Base-by-base conservation (phyloP, 2,888 invertebrate genomes). In the Leucania comma region DNA sequence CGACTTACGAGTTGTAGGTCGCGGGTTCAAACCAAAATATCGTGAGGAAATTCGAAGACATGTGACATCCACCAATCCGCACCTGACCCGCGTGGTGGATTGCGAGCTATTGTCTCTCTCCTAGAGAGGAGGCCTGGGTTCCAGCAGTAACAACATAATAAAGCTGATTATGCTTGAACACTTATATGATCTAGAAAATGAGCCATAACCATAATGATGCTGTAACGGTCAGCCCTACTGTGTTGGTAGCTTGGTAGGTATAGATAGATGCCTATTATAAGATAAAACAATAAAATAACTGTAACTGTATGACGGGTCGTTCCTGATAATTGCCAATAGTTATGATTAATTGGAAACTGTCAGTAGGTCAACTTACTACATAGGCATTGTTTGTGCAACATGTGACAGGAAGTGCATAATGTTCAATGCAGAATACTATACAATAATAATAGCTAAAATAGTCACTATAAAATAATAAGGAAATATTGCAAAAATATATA, bases 331-430 rank as follows among this genome's bases (percentile, higher is more conserved):
- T 14, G 4, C 53, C 29, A 29, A 26, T 14, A 32, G 5, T 1
- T 26, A 10, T 61, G 22, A 54, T 56, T 72, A 72, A 62, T 46
- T 29, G 1, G 2, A 29, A 71, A 48, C 22, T 54, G 32, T 5
- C 1, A 62, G 61, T 22, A n/a, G 2, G 12, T 17, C 32, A 14
- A 32, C 22, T 70, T 17, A 24, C 14, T 3, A 38, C 9, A 22
- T 9, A 12, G 12, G 20, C 24, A 24, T 32, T 0, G 32, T 24
- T 69, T 22, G 10, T 24, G 26, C 14, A 4, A 14, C 24, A 50
- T 14, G 38, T 14, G 14, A 20, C 12, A 70, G 71, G 46, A 61
- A 35, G 10, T 35, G 3, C n/a, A 3, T 29, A 32, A 4, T 53
- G 14, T 53, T 32, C 3, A 42, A 14, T 26, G 14, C 9, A 12